Percentiles rank a stretch among this genome's conserved stretches.
Conservation (phyloP, 2,888 invertebrate genomes). For the Drosophila mayaguana region DNA sequence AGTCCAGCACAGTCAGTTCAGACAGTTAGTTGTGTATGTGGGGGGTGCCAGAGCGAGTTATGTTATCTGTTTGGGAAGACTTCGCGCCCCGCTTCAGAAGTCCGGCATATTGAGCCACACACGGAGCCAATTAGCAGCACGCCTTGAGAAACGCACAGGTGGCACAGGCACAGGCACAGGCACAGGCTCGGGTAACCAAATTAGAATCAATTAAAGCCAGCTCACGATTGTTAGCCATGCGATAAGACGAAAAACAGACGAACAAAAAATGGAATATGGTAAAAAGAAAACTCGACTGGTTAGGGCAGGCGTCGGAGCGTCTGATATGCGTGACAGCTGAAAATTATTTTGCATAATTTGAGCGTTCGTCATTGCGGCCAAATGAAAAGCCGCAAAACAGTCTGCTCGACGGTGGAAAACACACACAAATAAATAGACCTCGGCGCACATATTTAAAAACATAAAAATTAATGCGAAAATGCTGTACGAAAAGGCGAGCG, state of each 20-base stretch:
- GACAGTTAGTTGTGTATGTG: neutral
- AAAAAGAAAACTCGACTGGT: neutral
- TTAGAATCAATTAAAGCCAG: conserved; percentile 80
- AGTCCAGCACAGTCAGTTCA: conserved; percentile 49
- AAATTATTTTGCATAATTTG: conserved; percentile 81
- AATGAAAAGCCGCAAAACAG: conserved; percentile 68
- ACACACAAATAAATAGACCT: conserved; percentile 38
- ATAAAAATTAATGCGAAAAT: conserved; percentile 81
- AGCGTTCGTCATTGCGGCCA: conserved; percentile 65
- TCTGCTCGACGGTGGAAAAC: conserved; percentile 31
- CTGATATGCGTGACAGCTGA: conserved; percentile 76
- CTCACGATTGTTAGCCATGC: conserved; percentile 55
- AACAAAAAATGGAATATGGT: neutral
- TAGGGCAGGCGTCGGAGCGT: conserved; percentile 33
- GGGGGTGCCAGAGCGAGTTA: conserved; percentile 54
- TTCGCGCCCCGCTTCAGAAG: conserved; percentile 61
- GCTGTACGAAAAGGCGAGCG: conserved; percentile 59
- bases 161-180: conserved; percentile 4
- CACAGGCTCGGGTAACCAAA: conserved; percentile 57
- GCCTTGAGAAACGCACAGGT: conserved; percentile 78
- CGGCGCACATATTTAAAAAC: conserved; percentile 58
- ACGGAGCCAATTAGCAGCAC: conserved; percentile 75
- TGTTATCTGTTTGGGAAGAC: conserved; percentile 29
- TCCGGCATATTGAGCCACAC: conserved; percentile 43
- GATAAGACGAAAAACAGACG: conserved; percentile 54